These are phyloP conservation scores for Esox niger DNA, from an alignment of 2,113 vertebrate species.

Conservation along the genomic window DNA sequence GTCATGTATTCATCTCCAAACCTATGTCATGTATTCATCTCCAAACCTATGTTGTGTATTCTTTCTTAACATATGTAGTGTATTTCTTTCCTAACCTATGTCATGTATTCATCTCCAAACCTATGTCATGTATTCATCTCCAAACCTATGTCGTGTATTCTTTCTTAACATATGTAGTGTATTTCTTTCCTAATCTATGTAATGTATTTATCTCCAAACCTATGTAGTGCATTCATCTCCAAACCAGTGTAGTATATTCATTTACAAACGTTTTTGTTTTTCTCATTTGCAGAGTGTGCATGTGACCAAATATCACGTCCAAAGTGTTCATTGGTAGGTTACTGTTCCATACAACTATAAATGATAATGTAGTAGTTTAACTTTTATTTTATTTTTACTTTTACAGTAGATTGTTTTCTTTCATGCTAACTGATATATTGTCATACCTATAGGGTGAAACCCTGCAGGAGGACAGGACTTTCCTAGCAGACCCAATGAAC, in stretches of 20 bases:
- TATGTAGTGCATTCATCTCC: not conserved
- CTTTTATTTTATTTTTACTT: slow-evolving; percentile 6
- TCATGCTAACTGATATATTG: not conserved
- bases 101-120: no score
- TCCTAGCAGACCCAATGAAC: slow-evolving; percentile 79
- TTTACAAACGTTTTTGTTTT: slow-evolving; percentile 1
- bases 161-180: not conserved
- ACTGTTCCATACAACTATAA: not conserved
- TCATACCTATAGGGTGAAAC: slow-evolving; percentile 80
- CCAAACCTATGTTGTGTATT: no score
- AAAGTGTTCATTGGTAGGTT: slow-evolving; percentile 85
- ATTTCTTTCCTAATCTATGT: not conserved
- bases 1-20: no score
- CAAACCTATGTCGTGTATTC: not conserved
- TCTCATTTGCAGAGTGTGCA: slow-evolving; percentile 82
- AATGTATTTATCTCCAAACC: no score
- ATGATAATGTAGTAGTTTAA: not conserved
- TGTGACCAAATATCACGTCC: slow-evolving; percentile 83
- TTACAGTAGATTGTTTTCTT: slow-evolving; percentile 3
- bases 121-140: not conserved
- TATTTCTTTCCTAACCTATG: not conserved
- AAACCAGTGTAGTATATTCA: no score
- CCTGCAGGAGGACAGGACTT: slow-evolving; percentile 80
- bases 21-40: no score
- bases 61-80: no score